Evolutionary conservation across 2,888 invertebrate genomes (phyloP).

Genomic region (Ormyrus pomaceus): DNA sequence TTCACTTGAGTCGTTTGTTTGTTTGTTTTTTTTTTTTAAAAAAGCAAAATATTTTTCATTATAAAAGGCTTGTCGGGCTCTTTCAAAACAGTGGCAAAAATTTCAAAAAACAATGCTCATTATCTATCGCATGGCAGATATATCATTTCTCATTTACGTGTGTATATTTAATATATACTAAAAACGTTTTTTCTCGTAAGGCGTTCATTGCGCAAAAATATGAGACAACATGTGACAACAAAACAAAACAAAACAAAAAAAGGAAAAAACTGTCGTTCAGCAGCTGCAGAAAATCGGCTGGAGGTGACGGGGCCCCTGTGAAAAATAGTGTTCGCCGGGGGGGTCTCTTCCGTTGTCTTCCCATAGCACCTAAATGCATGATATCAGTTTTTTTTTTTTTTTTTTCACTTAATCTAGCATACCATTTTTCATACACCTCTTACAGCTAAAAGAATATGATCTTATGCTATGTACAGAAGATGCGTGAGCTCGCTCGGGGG

Average conservation of each 20-base stretch:
- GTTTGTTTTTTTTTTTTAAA: constrained; percentile 26
- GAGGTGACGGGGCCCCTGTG: constrained; percentile 61
- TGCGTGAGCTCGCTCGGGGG: constrained; percentile 17
- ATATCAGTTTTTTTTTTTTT: neutral
- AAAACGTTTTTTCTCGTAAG: constrained; percentile 57
- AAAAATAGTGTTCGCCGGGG: constrained; percentile 59
- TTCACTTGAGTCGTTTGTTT: constrained; percentile 27
- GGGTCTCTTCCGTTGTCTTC: constrained; percentile 57
- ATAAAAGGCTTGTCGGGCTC: neutral
- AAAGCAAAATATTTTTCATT: constrained; percentile 8
- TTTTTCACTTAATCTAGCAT: constrained; percentile 24
- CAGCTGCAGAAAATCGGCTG: constrained; percentile 62
- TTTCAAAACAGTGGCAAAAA: constrained; percentile 37
- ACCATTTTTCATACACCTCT: constrained; percentile 15
- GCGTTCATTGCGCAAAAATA: neutral
- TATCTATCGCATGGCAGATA: too few species aligned
- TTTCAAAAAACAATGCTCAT: constrained; percentile 15
- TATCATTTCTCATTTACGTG: constrained; percentile 26
- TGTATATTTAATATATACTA: constrained; percentile 2
- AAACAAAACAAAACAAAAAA: neutral
- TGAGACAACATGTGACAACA: too few species aligned
- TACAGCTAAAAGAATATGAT: constrained; percentile 10
- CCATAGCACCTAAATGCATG: constrained; percentile 43
- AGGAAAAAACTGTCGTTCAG: constrained; percentile 16
- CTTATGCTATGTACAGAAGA: neutral